Evolutionary conservation across 1,140 invertebrate species (phyloP).

Genomic region (Camponotus vicinus): DNA sequence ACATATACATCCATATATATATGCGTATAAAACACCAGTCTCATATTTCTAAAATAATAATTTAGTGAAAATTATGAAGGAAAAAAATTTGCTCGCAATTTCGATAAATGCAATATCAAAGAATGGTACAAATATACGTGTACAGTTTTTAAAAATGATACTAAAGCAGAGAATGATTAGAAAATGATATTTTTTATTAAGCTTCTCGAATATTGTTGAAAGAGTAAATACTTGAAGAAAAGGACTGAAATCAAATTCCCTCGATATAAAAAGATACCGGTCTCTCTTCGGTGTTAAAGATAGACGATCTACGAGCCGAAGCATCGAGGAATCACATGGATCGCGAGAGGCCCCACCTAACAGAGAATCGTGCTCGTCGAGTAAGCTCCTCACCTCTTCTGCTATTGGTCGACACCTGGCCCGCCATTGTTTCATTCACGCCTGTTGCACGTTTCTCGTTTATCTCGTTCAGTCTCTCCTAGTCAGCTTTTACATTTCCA

Average conservation of each 20-base stretch:
- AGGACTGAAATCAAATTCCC: not conserved
- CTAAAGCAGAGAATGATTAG: not conserved
- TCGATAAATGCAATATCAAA: not conserved
- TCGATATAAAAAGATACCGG: conserved; percentile 11
- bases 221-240: not conserved
- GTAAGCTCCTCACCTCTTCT: conserved; percentile 64
- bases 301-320: conserved; percentile 42
- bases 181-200: not conserved
- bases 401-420: conserved; percentile 75
- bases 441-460: conserved; percentile 77
- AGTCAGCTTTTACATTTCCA: conserved; percentile 38
- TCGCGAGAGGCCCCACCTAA: conserved; percentile 73
- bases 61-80: not conserved
- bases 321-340: conserved; percentile 68
- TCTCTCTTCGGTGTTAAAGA: conserved; percentile 32
- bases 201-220: not conserved
- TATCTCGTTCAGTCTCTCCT: conserved; percentile 68
- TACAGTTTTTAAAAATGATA: not conserved
- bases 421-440: conserved; percentile 79
- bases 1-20: too few relatives aligned
- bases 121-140: not conserved
- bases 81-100: not conserved
- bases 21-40: not conserved
- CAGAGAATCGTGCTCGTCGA: conserved; percentile 64
- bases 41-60: conserved; percentile 16